These are phyloP conservation scores for Chaetophractus vellerosus DNA, from an alignment of 2,797 vertebrate genomes.

Conservation along the genomic window DNA sequence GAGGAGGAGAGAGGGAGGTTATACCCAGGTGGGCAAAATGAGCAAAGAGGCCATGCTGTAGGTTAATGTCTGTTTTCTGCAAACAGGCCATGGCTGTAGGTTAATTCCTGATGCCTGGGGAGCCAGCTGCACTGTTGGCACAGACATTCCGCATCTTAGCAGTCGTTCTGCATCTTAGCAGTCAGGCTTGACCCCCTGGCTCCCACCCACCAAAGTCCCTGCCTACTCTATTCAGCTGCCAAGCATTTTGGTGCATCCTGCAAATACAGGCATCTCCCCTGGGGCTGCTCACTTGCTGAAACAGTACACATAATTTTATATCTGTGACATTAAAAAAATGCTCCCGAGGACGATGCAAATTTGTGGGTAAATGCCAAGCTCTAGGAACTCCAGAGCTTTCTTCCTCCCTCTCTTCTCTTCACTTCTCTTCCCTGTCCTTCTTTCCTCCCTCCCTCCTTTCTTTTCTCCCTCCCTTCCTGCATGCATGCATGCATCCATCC, in stretches of 20 bases:
- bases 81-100: neutral
- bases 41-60: neutral
- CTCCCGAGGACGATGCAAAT: constrained; percentile 25
- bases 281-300: neutral
- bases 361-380: constrained; percentile 4
- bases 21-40: neutral
- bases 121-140: neutral
- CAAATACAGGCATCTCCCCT: neutral
- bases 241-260: neutral
- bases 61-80: neutral
- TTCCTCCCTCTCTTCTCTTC: neutral
- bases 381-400: neutral
- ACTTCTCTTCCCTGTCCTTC: neutral
- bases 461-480: neutral
- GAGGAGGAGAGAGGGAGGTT: neutral
- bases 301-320: neutral
- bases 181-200: too few relatives aligned
- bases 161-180: neutral
- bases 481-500: neutral
- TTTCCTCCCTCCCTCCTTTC: neutral
- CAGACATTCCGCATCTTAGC: too few relatives aligned
- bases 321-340: neutral
- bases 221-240: neutral
- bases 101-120: neutral
- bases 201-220: neutral